Evolutionary conservation across 2,797 vertebrate species (phyloP), one percentile per base, ranked within the genome.

Genomic region (Spinus pinus): DNA sequence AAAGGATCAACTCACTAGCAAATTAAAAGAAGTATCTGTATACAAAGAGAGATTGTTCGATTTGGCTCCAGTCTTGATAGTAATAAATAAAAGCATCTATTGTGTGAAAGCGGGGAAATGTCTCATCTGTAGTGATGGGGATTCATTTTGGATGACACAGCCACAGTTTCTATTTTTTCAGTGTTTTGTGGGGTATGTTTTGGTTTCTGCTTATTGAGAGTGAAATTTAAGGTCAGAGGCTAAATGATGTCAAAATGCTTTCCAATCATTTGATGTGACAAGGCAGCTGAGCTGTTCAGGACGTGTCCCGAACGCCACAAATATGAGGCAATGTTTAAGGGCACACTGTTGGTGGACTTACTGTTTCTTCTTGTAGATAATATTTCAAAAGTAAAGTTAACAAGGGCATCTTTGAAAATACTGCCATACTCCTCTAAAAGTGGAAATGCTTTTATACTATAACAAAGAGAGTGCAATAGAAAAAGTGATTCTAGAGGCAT

Each of bases 61-160:
- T 91, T 88, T 94, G 90, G 94, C 81, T 95, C 64, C 81, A 70
- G 47, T 88, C 83, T 94, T 94, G 90, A 84, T 56, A 93, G 73
- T 61, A 94, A 92, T 88, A 96, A 96, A 96, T 91, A 97, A 96
- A 96, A 89, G 95, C 91, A 91, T 75, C 90, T 90, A 96, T 96
- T 97, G 94, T 95, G 91, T 81, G 71, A 71, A 92, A 92, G 91
- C 33, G 0, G 89, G 77, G 88, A 95, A 91, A 94, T 24, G 42
- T 90, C 89, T 94, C 94, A 87, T 95, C 83, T 56, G 82, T 79
- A 67, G 90, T 23, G 33, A 84, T 73, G 66, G 88, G 88, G 88
- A 96, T 95, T 97, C 87, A 33, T 83, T 92, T 94, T 67, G 74
- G 94, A 97, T 96, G 95, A 93, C 94, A 92, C 65, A 82, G 83